Base-by-base conservation (phyloP, 2,113 vertebrate genomes). In the Scytalopus superciliaris region DNA sequence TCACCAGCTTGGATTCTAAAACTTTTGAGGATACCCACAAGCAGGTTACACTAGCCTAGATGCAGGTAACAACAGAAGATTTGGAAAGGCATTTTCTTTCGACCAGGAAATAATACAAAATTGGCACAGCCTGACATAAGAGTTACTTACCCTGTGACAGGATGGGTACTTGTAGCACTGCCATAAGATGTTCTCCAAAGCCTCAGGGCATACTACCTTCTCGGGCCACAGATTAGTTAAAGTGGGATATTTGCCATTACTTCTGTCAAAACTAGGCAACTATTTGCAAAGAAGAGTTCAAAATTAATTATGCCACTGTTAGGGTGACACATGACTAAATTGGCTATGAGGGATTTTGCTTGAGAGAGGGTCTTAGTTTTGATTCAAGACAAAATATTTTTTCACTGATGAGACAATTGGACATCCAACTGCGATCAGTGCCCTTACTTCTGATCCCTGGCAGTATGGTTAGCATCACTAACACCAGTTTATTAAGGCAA, bases 351-450 rank as follows among this genome's bases (percentile, higher is more conserved):
- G 8, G 33, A 15, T 77, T 50, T 55, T 67, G 10, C 21, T 40
- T 44, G 12, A 11, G 24, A 55, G 10, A 53, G 0, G 5, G 5
- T 53, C 44, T 79, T 50, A 68, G 33, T 47, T 63, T 55, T 55
- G 4, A 70, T 80, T 69, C 49, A 80, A 53, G 27, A 47, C 7
- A 52, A 57, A 52, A 25, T n/a, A 44, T 63, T 88, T 80, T 87
- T 70, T 55, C 5, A 33, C 40, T 44, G 31, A 55, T 60, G 6
- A 23, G 70, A 50, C 39, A 37, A 7, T 52, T 50, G 19, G 35
- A 33, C 17, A 53, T 69, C 14, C 60, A 55, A 0, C 10, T 25
- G 19, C 42, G 28, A 42, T 7, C 0, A 0, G 7, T 50, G 56
- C 6, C 6, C 19, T 14, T 35, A 16, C 17, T 80, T 14, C 17